Conservation (phyloP, 2,888 invertebrate species). For the Norana najaformis region DNA sequence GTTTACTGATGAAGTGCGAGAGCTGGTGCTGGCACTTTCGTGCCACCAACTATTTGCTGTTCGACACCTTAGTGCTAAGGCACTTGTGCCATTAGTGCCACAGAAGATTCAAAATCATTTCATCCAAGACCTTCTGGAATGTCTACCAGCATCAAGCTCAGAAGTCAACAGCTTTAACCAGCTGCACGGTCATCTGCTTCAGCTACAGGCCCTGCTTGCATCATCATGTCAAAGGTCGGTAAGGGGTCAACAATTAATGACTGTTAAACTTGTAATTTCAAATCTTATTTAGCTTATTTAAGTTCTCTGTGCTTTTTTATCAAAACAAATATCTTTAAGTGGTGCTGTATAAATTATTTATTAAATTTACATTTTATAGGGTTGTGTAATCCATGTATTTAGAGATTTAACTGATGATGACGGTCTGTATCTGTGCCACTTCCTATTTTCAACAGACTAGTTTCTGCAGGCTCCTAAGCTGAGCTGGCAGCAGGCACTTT, state of each 20-base stretch:
- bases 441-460: too few species aligned
- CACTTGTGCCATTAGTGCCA: constrained; percentile 50
- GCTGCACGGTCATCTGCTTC: constrained; percentile 36
- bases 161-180: constrained; percentile 22
- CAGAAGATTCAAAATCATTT: constrained; percentile 15
- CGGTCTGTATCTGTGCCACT: too few species aligned
- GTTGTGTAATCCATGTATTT: too few species aligned
- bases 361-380: too few species aligned
- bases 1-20: not conserved
- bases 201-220: constrained; percentile 21
- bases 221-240: constrained; percentile 17
- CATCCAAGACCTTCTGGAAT: constrained; percentile 16
- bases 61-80: constrained; percentile 52
- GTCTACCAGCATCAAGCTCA: not conserved
- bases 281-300: too few species aligned
- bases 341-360: too few species aligned
- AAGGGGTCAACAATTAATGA: not conserved
- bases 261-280: too few species aligned
- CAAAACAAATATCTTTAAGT: too few species aligned
- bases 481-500: too few species aligned
- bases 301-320: too few species aligned
- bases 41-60: constrained; percentile 52
- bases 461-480: too few species aligned
- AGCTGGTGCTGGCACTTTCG: constrained; percentile 33
- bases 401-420: too few species aligned